Conservation (phyloP, 2,113 vertebrate genomes). For the Barnardius zonarius region DNA sequence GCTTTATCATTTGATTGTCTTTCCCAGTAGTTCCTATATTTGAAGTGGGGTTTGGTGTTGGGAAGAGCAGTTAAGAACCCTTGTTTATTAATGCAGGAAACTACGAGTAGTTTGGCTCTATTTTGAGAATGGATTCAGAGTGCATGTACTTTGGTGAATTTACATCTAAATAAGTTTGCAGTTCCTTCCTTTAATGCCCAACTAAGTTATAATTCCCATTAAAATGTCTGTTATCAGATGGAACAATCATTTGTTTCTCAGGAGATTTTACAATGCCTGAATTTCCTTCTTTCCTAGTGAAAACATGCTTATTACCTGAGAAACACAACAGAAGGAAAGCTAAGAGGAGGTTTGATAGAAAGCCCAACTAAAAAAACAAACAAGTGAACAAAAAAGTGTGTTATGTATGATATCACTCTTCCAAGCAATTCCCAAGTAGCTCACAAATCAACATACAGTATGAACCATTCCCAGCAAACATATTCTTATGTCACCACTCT, state of each 20-base stretch:
- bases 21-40: neutral
- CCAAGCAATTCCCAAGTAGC: neutral
- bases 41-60: neutral
- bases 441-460: neutral
- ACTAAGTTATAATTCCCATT: neutral
- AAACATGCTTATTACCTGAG: neutral
- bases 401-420: neutral
- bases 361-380: neutral
- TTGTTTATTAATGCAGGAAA: neutral
- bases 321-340: neutral
- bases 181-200: neutral
- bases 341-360: neutral
- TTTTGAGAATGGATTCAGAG: neutral
- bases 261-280: neutral
- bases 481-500: neutral
- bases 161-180: neutral
- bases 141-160: neutral
- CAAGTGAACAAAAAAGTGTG: neutral
- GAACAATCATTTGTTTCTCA: neutral
- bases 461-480: neutral
- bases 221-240: neutral
- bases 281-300: neutral
- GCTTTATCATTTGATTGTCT: neutral
- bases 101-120: neutral
- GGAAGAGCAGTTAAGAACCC: neutral